Conservation (phyloP, 2,797 vertebrate genomes). For the Chaetodon trifasciatus region DNA sequence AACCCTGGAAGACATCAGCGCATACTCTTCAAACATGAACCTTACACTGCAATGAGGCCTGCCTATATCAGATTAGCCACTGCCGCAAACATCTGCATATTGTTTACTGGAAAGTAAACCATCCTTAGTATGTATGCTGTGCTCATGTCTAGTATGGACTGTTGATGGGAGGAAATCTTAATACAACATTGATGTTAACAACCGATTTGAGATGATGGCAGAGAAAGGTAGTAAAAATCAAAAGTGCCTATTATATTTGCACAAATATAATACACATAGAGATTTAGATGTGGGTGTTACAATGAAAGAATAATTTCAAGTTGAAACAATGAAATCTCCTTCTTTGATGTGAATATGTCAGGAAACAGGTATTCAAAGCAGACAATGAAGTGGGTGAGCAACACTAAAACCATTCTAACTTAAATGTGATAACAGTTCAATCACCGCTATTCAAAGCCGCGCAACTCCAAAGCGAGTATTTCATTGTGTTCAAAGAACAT, state of each 20-base stretch:
- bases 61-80: slow-evolving; percentile 8
- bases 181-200: not conserved
- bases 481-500: slow-evolving; percentile 40
- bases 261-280: not conserved
- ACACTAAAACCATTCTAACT: slow-evolving; percentile 7
- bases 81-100: slow-evolving; percentile 14
- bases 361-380: slow-evolving; percentile 26
- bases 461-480: slow-evolving; percentile 13
- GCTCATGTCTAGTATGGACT: not conserved
- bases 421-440: slow-evolving; percentile 35
- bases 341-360: slow-evolving; percentile 25
- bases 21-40: not conserved
- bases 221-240: not conserved
- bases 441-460: slow-evolving; percentile 37
- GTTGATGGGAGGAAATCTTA: not conserved
- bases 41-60: not conserved
- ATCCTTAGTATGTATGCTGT: not conserved
- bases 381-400: slow-evolving; percentile 13
- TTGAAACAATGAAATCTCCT: slow-evolving; percentile 4
- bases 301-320: slow-evolving; percentile 13
- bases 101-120: slow-evolving; percentile 10
- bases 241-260: not conserved
- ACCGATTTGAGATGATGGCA: not conserved
- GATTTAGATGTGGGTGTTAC: not conserved
- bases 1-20: slow-evolving; percentile 19